Percentiles rank a stretch among this genome's conserved stretches.
Conservation (phyloP, 2,113 vertebrate genomes). For the Austrofundulus limnaeus region DNA sequence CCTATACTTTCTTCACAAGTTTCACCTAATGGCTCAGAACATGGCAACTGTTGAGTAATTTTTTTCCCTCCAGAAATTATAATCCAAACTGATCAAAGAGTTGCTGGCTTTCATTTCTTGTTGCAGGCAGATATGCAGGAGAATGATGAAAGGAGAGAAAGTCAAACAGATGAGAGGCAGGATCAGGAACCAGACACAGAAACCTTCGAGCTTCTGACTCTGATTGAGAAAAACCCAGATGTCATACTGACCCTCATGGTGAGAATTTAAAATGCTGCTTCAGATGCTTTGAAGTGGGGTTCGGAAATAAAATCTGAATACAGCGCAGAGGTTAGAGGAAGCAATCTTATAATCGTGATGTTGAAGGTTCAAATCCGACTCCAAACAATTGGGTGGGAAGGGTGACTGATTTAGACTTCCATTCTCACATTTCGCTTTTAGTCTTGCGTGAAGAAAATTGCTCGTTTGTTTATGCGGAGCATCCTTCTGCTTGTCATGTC, state of each 20-base stretch:
- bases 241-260: slow-evolving; percentile 86
- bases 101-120: neutral
- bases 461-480: too few relatives aligned
- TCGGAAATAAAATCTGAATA: too few relatives aligned
- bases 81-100: slow-evolving; percentile 5
- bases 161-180: slow-evolving; percentile 4
- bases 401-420: too few relatives aligned
- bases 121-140: slow-evolving; percentile 21
- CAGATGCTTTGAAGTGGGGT: neutral
- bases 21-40: too few relatives aligned
- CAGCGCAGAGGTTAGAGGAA: too few relatives aligned
- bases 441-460: too few relatives aligned
- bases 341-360: too few relatives aligned
- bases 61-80: neutral
- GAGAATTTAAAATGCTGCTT: slow-evolving; percentile 27
- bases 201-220: slow-evolving; percentile 71
- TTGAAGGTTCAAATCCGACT: too few relatives aligned
- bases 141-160: slow-evolving; percentile 8
- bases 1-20: too few relatives aligned
- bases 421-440: too few relatives aligned
- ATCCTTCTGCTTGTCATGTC: too few relatives aligned
- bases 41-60: neutral
- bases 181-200: slow-evolving; percentile 51
- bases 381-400: too few relatives aligned
- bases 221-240: slow-evolving; percentile 81